phyloP scores from a whole-genome alignment of 1,140 invertebrate genomes.

The Heterodera carotae region DNA sequence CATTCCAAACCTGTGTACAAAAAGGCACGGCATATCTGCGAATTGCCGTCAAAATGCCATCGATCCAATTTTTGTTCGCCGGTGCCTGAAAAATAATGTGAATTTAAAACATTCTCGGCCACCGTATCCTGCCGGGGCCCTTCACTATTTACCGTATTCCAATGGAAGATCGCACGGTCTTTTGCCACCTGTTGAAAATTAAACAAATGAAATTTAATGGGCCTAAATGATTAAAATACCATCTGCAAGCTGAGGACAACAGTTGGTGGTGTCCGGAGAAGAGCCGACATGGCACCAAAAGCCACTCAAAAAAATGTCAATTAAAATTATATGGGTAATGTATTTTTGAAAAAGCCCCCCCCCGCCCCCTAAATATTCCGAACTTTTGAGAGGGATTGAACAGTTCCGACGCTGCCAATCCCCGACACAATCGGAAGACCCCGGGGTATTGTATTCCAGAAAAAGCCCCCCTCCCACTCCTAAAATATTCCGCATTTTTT shows the following conservation, averaged over 20 bases:
- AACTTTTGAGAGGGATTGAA: no score
- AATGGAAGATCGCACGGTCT: conserved; percentile 58
- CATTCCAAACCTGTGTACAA: conserved; percentile 49
- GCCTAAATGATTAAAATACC: conserved; percentile 17
- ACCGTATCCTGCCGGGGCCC: conserved; percentile 51
- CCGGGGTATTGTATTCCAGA: no score
- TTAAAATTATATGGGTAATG: conserved; percentile 12
- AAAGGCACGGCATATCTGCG: conserved; percentile 57
- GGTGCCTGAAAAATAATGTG: conserved; percentile 30
- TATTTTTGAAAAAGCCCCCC: no score
- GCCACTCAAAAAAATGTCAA: conserved; percentile 37
- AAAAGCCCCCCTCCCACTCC: no score
- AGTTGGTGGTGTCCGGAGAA: conserved; percentile 63
- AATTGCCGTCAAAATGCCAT: conserved; percentile 55
- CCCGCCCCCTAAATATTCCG: no score
- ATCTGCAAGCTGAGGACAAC: conserved; percentile 48
- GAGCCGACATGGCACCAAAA: conserved; percentile 63
- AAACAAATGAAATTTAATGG: conserved; percentile 37
- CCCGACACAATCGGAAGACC: no score
- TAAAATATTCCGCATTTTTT: no score
- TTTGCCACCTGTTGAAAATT: conserved; percentile 20
- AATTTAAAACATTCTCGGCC: conserved; percentile 36
- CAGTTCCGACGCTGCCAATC: no score
- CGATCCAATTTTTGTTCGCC: conserved; percentile 54
- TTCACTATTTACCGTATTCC: conserved; percentile 42